Conservation (phyloP, 2,888 invertebrate species). For the Mimas tiliae region DNA sequence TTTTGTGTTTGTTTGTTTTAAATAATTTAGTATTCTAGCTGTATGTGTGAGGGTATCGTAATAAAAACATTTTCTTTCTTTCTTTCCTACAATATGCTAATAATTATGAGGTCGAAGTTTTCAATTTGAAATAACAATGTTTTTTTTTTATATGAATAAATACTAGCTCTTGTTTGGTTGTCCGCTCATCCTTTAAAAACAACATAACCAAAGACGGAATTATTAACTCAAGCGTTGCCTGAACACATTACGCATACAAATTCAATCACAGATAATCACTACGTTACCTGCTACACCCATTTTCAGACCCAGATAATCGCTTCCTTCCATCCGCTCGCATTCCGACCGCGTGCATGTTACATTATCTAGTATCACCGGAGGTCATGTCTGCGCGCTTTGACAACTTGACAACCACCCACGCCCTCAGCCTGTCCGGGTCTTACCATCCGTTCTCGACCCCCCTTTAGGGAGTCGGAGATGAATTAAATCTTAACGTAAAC, state of each 20-base stretch:
- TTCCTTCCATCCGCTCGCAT: slow-evolving; percentile 20
- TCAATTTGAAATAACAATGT: no score
- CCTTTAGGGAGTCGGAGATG: background rate
- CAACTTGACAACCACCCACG: slow-evolving; percentile 43
- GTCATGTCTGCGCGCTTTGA: slow-evolving; percentile 49
- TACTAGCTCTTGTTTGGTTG: no score
- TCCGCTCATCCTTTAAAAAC: no score
- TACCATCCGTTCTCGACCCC: slow-evolving; percentile 11
- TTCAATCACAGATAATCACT: background rate
- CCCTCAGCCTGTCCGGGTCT: slow-evolving; percentile 30
- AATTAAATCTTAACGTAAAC: slow-evolving; percentile 19
- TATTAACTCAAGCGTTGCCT: background rate
- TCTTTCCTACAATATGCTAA: no score
- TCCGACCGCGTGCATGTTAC: slow-evolving; percentile 40
- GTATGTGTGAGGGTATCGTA: no score
- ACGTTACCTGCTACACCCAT: background rate
- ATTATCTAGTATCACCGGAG: slow-evolving; percentile 51
- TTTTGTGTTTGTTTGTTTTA: no score
- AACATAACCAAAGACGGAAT: no score
- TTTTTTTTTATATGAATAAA: no score
- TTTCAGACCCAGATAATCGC: background rate
- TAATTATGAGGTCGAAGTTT: no score
- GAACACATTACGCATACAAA: slow-evolving; percentile 11
- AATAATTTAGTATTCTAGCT: no score
- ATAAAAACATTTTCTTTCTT: no score